A percentile compares a stretch with the other conserved stretches of the same genome.
These are phyloP conservation scores for Urocyon cinereoargenteus DNA, from an alignment of 2,797 vertebrate species.

Conservation along the genomic window DNA sequence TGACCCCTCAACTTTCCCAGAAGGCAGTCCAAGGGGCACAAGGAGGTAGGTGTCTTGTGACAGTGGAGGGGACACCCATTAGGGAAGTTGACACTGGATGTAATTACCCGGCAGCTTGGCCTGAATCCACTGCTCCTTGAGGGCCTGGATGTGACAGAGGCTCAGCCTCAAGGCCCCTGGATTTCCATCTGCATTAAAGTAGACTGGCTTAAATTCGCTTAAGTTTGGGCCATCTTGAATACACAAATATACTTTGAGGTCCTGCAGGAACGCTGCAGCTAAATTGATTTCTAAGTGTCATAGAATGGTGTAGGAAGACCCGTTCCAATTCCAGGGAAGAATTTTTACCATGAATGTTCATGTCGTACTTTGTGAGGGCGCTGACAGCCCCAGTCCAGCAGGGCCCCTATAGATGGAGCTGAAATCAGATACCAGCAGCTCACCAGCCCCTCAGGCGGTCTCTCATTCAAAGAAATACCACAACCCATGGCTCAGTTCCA, in stretches of 20 bases:
- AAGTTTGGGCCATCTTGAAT: not conserved
- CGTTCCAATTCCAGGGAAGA: not conserved
- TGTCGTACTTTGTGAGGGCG: rapidly evolving
- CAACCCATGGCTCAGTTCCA: not conserved
- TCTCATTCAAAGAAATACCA: not conserved
- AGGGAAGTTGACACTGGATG: not conserved
- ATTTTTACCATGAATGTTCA: not conserved
- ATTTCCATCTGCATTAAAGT: too few relatives aligned
- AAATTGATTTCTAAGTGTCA: not conserved
- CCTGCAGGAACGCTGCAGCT: not conserved
- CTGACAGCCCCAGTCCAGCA: too few relatives aligned
- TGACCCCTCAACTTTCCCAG: not conserved
- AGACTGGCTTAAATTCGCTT: too few relatives aligned
- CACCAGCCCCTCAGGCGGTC: rapidly evolving
- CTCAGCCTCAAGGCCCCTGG: not conserved
- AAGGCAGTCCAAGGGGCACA: not conserved
- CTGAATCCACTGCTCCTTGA: not conserved
- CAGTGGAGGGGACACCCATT: too few relatives aligned
- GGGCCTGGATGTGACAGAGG: too few relatives aligned
- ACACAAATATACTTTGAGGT: not conserved
- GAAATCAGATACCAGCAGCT: not conserved
- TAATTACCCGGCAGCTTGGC: rapidly evolving
- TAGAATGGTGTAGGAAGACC: not conserved
- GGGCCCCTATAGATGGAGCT: not conserved
- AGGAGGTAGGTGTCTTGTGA: rapidly evolving